Evolutionary conservation across 2,113 vertebrate genomes (phyloP).

Genomic region (Chaetura pelagica): DNA sequence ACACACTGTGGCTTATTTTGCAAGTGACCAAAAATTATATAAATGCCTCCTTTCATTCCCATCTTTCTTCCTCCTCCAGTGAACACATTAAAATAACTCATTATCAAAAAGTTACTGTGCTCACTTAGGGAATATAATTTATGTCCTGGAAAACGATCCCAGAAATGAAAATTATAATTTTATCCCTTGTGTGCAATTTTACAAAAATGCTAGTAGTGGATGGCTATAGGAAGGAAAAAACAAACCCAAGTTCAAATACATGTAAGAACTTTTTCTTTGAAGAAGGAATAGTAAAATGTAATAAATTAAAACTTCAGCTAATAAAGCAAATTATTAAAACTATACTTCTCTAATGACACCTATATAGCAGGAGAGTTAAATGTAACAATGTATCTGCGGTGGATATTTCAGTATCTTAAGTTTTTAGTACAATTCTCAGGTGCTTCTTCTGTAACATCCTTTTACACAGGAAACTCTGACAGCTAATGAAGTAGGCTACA

Average conservation of each 20-base stretch:
- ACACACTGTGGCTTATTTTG: background rate
- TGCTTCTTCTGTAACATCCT: background rate
- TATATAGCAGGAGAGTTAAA: background rate
- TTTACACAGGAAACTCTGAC: background rate
- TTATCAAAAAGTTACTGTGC: background rate
- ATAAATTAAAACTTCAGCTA: background rate
- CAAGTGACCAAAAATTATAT: background rate
- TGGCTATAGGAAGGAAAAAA: background rate
- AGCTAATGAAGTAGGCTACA: background rate
- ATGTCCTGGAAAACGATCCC: background rate
- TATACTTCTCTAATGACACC: background rate
- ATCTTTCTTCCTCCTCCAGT: background rate
- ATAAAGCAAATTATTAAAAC: background rate
- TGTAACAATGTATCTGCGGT: background rate
- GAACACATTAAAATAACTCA: background rate
- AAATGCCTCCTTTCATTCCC: background rate
- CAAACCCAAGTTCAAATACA: background rate
- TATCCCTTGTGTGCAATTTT: background rate
- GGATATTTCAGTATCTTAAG: background rate
- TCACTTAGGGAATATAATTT: background rate
- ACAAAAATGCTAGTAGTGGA: background rate
- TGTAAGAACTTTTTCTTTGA: fast-evolving
- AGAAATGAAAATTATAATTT: background rate
- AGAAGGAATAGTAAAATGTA: background rate
- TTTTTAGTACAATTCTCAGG: background rate